Base-by-base conservation (phyloP, 2,888 invertebrate genomes). In the Meloe dianella region DNA sequence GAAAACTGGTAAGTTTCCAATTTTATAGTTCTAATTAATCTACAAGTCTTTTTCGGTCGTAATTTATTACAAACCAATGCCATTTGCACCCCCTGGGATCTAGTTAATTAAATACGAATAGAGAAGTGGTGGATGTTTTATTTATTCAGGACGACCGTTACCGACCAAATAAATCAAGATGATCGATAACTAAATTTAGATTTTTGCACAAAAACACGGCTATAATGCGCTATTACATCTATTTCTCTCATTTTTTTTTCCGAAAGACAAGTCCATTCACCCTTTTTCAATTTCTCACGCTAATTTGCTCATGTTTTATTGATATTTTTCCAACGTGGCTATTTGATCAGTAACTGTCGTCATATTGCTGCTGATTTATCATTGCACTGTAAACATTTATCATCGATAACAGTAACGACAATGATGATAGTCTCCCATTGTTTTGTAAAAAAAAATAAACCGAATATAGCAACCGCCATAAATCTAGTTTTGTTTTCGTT, bases 51-150 rank as follows among this genome's bases (percentile, higher is more conserved):
- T 47, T 47, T 47, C 47, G 9, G 3, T 57, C 57, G 61, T 65
- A 65, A 65, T 61, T 65, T 65, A 65, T 57, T 57, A 24, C 24
- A 58, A 47, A 57, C 58, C 30, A 32, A 47, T 65, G 65, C 57
- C 65, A 47, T 61, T 58, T 57, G 29, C 65, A 61, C 61, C 41
- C 61, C 51, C 30, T 47, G 57, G 47, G 61, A 35, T 57, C n/a
- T 17, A 47, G 22, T 61, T 61, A 65, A 65, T 65, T 65, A 65
- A 61, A 32, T 24, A 61, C 65, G 54, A 47, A 47, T 41, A 5
- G 38, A 41, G 3, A 47, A 20, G 47, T 8, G 47, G 20, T 47
- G 17, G 47, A 9, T 6, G 20, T 20, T 47, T 47, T 47, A 47
- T 47, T 47, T 47, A 47, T 47, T 47, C 47, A 47, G 47, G 47